Evolutionary conservation across 2,888 invertebrate species (phyloP).

Genomic region (Rutpela maculata): DNA sequence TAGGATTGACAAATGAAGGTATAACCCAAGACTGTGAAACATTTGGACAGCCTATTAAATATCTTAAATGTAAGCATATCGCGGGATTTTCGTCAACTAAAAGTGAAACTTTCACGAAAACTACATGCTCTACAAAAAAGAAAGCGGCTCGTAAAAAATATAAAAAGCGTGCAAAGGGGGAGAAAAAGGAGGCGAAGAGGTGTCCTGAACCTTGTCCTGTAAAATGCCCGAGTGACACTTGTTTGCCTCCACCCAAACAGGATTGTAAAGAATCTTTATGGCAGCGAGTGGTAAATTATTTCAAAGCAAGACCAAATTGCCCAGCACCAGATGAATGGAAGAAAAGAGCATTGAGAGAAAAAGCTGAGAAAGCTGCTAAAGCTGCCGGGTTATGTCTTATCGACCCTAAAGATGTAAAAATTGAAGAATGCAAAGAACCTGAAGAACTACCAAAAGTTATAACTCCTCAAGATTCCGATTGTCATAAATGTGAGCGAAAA

Average conservation of each 20-base stretch:
- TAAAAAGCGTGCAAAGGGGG: neutral
- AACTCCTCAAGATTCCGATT: conserved; percentile 36
- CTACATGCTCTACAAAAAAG: neutral
- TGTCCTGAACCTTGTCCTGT: too few relatives aligned
- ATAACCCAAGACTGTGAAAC: conserved; percentile 51
- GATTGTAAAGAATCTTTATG: conserved; percentile 51
- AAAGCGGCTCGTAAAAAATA: neutral
- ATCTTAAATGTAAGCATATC: neutral
- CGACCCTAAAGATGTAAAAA: conserved; percentile 61
- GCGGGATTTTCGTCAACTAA: neutral
- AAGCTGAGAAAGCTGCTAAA: conserved; percentile 66
- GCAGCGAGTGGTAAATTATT: conserved; percentile 65
- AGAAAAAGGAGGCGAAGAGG: too few relatives aligned
- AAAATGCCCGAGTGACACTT: too few relatives aligned
- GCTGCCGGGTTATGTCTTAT: conserved; percentile 65
- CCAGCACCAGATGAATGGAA: conserved; percentile 67
- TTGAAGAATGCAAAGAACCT: neutral
- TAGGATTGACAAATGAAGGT: conserved; percentile 46
- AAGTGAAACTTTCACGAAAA: neutral
- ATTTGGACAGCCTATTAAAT: conserved; percentile 33
- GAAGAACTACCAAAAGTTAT: conserved; percentile 54
- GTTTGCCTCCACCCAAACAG: neutral
- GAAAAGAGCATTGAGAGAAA: conserved; percentile 60
- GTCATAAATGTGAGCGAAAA: neutral
- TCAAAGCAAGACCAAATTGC: conserved; percentile 68